Conservation (phyloP, 2,888 invertebrate genomes). For the Entomobrya multifasciata region DNA sequence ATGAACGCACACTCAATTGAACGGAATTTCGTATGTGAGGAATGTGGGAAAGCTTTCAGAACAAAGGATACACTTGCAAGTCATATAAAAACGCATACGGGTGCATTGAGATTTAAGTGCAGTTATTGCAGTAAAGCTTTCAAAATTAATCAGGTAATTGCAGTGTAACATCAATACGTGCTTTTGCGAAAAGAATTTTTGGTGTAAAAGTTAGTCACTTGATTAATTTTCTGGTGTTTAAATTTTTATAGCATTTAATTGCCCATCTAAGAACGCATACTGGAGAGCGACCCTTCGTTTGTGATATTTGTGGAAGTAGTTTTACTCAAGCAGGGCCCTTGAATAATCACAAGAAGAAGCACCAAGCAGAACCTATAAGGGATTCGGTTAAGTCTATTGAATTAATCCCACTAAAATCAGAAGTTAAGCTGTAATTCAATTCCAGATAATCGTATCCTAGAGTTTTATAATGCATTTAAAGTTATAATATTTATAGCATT, state of each 20-base stretch:
- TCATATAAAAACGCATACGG: neutral
- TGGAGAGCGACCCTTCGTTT: slow-evolving; percentile 12
- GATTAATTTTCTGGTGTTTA: neutral
- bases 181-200: too few relatives aligned
- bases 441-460: too few relatives aligned
- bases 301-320: slow-evolving; percentile 10
- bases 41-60: neutral
- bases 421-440: too few relatives aligned
- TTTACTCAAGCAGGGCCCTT: too few relatives aligned
- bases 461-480: too few relatives aligned
- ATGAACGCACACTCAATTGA: neutral
- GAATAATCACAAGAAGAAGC: too few relatives aligned
- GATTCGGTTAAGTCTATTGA: neutral
- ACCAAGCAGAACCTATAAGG: neutral
- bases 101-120: slow-evolving; percentile 20
- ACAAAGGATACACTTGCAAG: neutral
- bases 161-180: neutral
- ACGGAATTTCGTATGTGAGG: slow-evolving; percentile 7
- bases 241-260: neutral
- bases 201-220: neutral
- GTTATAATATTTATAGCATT: too few relatives aligned
- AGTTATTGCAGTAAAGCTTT: neutral
- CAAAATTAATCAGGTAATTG: neutral
- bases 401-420: too few relatives aligned
- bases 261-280: neutral